Percentiles rank a stretch among this genome's conserved stretches.
Conservation (phyloP, 2,797 vertebrate species). For the Chiloscyllium punctatum region DNA sequence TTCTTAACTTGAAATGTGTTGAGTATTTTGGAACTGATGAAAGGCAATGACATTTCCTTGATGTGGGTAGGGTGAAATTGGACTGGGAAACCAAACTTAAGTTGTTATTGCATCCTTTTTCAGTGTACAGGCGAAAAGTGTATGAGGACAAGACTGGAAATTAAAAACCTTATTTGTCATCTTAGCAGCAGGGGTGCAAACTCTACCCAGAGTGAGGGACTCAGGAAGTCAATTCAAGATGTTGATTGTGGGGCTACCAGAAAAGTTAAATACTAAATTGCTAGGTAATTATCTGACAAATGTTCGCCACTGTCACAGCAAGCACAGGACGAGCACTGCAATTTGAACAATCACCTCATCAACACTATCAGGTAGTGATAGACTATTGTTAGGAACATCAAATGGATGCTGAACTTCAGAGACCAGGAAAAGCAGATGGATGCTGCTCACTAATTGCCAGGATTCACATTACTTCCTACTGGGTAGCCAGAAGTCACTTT, state of each 20-base stretch:
- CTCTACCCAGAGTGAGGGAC: neutral
- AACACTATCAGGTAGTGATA: neutral
- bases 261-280: neutral
- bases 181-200: neutral
- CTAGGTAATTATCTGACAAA: neutral
- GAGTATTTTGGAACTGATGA: neutral
- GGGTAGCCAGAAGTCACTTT: neutral
- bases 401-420: neutral
- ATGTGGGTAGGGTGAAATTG: neutral
- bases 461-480: conserved; percentile 12
- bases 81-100: neutral
- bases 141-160: neutral
- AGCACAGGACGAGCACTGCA: too few relatives aligned
- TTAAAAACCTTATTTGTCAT: neutral
- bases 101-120: neutral
- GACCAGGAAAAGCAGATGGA: conserved; percentile 12
- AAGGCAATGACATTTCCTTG: neutral
- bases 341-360: neutral
- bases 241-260: neutral
- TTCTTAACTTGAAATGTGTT: neutral
- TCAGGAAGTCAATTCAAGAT: neutral
- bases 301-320: neutral
- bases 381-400: neutral
- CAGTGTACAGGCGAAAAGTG: neutral
- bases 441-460: neutral